Conservation (phyloP, 2,888 invertebrate species). For the Melolontha melolontha region DNA sequence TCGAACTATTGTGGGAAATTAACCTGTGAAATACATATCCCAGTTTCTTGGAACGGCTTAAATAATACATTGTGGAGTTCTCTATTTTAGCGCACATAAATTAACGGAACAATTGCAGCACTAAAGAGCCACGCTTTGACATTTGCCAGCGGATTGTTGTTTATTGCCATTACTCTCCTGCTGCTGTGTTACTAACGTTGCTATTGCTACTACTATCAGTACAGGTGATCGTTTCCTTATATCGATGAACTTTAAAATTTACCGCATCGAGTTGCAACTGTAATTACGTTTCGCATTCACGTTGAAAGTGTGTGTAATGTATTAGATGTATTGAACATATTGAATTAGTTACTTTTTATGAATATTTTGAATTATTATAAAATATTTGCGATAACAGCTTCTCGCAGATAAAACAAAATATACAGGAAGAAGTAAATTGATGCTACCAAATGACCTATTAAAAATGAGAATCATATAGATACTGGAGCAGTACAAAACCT, state of each 20-base stretch:
- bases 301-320: not conserved
- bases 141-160: conserved; percentile 32
- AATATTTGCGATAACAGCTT: too few relatives aligned
- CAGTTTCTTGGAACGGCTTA: conserved; percentile 42
- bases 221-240: conserved; percentile 19
- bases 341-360: too few relatives aligned
- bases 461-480: too few relatives aligned
- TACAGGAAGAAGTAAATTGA: too few relatives aligned
- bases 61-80: conserved; percentile 39
- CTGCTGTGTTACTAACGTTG: conserved; percentile 15
- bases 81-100: conserved; percentile 39
- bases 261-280: not conserved
- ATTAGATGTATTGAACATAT: too few relatives aligned
- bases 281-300: conserved; percentile 10
- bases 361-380: too few relatives aligned
- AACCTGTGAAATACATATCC: conserved; percentile 41
- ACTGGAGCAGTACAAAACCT: too few relatives aligned
- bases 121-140: conserved; percentile 32
- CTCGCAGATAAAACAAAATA: too few relatives aligned
- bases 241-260: conserved; percentile 23
- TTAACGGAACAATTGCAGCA: conserved; percentile 38
- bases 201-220: not conserved
- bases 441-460: too few relatives aligned
- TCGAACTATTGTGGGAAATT: conserved; percentile 41
- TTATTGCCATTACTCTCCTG: conserved; percentile 24